A percentile compares a stretch with the other conserved stretches of the same genome.
Evolutionary conservation across 2,113 vertebrate genomes (phyloP).

Genomic region (Corythoichthys haematopterus): DNA sequence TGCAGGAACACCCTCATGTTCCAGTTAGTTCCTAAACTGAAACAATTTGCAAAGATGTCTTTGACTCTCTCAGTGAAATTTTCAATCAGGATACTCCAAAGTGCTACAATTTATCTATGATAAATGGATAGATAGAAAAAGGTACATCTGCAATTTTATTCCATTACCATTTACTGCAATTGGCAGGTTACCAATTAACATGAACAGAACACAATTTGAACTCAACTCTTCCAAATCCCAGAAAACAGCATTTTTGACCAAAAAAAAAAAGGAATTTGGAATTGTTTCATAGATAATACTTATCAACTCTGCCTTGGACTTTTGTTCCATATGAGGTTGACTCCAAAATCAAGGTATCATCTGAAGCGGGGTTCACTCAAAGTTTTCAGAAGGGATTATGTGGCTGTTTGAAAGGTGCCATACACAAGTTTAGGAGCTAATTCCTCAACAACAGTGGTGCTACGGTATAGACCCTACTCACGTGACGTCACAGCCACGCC

Average conservation of each 20-base stretch:
- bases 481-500: too few species aligned
- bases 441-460: conserved; percentile 34
- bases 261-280: conserved; percentile 7
- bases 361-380: conserved; percentile 43
- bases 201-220: not conserved
- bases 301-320: conserved; percentile 16
- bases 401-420: conserved; percentile 26
- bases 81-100: too few species aligned
- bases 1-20: not conserved
- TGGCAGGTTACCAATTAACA: not conserved
- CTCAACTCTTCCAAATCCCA: not conserved
- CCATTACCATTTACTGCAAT: not conserved
- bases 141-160: not conserved
- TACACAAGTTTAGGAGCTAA: conserved; percentile 46
- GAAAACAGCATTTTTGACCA: not conserved
- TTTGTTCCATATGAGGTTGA: conserved; percentile 26
- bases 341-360: conserved; percentile 48
- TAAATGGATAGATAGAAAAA: too few species aligned
- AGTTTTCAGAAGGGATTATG: conserved; percentile 56
- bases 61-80: not conserved
- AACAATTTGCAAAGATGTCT: not conserved
- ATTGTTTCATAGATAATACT: conserved; percentile 10
- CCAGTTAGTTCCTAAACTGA: not conserved
- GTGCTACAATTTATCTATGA: too few species aligned
- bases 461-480: not conserved